Base-by-base conservation (phyloP, 2,888 invertebrate genomes). In the Phania funesta region DNA sequence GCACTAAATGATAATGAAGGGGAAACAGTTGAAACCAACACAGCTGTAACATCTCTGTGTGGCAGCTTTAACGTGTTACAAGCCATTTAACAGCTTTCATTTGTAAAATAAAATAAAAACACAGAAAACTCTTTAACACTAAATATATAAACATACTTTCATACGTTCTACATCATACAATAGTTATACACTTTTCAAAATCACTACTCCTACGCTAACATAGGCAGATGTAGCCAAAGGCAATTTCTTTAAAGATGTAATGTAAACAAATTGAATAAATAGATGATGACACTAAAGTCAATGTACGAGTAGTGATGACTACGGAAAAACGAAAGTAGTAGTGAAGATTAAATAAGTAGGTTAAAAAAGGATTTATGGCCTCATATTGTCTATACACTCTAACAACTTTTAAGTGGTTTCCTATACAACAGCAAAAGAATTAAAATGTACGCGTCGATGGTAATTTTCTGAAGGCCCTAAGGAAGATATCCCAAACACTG, bases 241-340 rank as follows among this genome's bases (percentile, higher is more conserved):
- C 68, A 76, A 62, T 62, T 50, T 38, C 44, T 44, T 35, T 35
- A 44, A 52, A 70, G 35, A 56, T 64, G 56, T 54, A 68, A 50
- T 38, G 18, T 56, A 70, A 54, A 32, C 35, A 77, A 62, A 64
- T 56, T 71, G 16, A 71, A 71, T 64, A 71, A 71, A 62, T 50
- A 11, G 62, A 35, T 78, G 70, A 64, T 54, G 70, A 26, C 35
- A 46, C 38, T 52, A 35, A 48, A 32, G 35, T 62, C 44, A 54
- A 46, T 48, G 46, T 64, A n/a, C n/a, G n/a, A n/a, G n/a, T n/a
- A 56, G 46, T 24, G 24, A 60, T 76, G 35, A 64, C 52, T 54
- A 74, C 18, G 20, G 8, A 35, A 26, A 35, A 70, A 67, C 8
- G n/a, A 41, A 35, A 38, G 20, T 52, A 20, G 56, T 26, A 13